A percentile compares a stretch with the other conserved stretches of the same genome.
Evolutionary conservation across 2,113 vertebrate species (phyloP).

Genomic region (Copsychus sechellarum): DNA sequence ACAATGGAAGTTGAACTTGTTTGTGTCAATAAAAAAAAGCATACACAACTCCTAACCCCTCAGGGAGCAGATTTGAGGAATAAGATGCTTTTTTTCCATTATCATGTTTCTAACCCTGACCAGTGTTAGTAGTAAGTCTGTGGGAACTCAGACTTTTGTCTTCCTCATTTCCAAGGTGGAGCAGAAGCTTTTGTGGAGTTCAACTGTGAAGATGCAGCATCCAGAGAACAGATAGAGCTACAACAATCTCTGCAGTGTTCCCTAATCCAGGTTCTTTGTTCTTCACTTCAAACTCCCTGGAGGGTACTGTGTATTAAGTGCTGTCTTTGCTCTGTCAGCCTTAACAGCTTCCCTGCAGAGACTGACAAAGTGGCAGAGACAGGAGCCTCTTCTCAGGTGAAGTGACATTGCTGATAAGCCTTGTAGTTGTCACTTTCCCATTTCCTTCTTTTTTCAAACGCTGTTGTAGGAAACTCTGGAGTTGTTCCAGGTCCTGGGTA

Average conservation of each 20-base stretch:
- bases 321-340: not conserved
- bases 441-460: not conserved
- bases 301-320: not conserved
- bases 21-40: conserved; percentile 54
- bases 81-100: conserved; percentile 44
- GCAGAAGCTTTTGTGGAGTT: not conserved
- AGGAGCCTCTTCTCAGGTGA: not conserved
- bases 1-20: conserved; percentile 54
- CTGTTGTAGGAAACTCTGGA: not conserved
- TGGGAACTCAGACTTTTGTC: conserved; percentile 3
- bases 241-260: not conserved
- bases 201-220: not conserved
- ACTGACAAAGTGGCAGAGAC: not conserved
- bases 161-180: not conserved
- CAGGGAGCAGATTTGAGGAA: conserved; percentile 2
- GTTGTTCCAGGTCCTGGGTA: not conserved
- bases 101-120: conserved; percentile 8
- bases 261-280: not conserved
- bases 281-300: not conserved
- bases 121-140: not conserved
- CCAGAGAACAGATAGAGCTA: not conserved
- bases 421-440: not conserved
- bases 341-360: not conserved
- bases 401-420: not conserved
- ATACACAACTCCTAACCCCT: conserved; percentile 8